Conservation (phyloP, 2,888 invertebrate genomes). For the Microplitis manilae region DNA sequence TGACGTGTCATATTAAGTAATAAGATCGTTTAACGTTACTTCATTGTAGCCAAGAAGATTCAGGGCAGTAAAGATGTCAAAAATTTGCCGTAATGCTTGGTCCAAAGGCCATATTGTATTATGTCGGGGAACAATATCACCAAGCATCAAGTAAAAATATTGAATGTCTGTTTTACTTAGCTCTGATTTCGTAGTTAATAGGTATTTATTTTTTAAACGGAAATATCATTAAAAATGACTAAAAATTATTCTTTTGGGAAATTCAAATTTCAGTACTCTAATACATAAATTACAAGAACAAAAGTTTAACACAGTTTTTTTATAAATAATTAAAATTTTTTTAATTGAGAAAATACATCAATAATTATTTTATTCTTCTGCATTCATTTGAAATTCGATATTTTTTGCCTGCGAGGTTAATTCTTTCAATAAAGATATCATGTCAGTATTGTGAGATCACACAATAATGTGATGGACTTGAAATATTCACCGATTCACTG, state of each 20-base stretch:
- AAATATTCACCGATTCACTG: background rate
- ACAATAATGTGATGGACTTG: conserved; percentile 33
- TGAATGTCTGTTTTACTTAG: background rate
- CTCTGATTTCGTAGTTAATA: no score
- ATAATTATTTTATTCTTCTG: no score
- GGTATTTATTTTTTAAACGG: no score
- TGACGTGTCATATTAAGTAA: background rate
- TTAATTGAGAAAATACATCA: no score
- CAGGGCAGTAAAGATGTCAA: background rate
- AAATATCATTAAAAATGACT: no score
- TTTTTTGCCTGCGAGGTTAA: background rate
- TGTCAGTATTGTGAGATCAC: conserved; percentile 50
- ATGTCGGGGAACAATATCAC: background rate
- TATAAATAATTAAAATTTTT: no score
- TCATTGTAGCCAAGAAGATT: background rate
- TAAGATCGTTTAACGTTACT: background rate
- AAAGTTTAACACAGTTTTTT: no score
- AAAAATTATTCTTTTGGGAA: no score
- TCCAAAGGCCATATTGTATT: background rate
- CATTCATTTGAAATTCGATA: no score
- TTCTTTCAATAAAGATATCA: conserved; percentile 62
- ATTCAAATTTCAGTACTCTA: no score
- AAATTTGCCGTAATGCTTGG: background rate
- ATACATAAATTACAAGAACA: no score
- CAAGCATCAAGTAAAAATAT: background rate